A percentile compares a stretch with the other conserved stretches of the same genome.
These are phyloP conservation scores for Ephestia elutella DNA, from an alignment of 1,140 invertebrate genomes.

Conservation along the genomic window DNA sequence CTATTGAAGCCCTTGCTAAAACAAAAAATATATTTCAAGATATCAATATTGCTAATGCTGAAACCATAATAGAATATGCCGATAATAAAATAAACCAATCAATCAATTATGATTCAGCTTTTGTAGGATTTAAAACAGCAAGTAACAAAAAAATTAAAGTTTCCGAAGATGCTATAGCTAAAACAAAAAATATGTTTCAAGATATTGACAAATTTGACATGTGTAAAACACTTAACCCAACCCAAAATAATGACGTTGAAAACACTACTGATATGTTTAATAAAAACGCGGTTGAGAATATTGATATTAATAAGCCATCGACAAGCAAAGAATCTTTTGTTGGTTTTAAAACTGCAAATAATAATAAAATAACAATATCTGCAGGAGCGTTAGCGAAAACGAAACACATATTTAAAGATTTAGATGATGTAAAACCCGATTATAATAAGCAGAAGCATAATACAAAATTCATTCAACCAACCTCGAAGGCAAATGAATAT, in stretches of 20 bases:
- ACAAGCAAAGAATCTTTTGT: constrained; percentile 10
- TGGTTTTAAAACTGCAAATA: constrained; percentile 37
- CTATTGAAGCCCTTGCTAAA: constrained; percentile 38
- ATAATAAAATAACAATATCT: constrained; percentile 40
- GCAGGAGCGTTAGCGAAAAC: constrained; percentile 40
- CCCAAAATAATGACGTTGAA: not conserved
- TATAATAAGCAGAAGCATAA: not conserved
- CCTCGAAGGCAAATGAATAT: no score
- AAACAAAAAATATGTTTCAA: constrained; percentile 30
- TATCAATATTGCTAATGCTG: constrained; percentile 2
- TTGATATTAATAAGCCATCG: constrained; percentile 19
- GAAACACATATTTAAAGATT: constrained; percentile 40
- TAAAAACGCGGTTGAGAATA: no score
- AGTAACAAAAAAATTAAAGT: constrained; percentile 22
- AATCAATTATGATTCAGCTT: not conserved
- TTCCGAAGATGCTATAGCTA: constrained; percentile 22
- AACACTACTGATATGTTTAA: not conserved
- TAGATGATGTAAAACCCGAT: constrained; percentile 16
- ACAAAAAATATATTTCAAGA: constrained; percentile 21
- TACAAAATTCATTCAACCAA: constrained; percentile 2
- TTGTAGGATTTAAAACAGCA: constrained; percentile 21
- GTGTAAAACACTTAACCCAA: not conserved
- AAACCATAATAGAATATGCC: constrained; percentile 7
- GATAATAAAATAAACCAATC: not conserved
- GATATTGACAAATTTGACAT: not conserved